Evolutionary conservation across 1,140 invertebrate species (phyloP).

Genomic region (Drosophila dunni): DNA sequence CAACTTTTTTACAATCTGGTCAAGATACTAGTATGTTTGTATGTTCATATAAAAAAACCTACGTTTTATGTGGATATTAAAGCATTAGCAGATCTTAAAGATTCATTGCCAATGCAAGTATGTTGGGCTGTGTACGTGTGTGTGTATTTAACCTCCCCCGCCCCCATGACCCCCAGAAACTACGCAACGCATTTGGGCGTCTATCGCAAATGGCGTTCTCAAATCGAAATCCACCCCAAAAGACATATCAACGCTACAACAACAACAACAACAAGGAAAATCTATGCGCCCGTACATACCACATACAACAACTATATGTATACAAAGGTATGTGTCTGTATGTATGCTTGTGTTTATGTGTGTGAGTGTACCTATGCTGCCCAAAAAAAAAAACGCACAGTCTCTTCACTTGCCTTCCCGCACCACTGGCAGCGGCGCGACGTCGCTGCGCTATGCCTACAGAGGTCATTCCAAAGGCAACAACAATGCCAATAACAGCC

Average conservation of each 20-base stretch:
- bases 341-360: background rate
- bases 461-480: slow-evolving; percentile 84
- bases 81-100: background rate
- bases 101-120: background rate
- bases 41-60: background rate
- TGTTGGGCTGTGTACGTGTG: background rate
- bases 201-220: slow-evolving; percentile 59
- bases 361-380: slow-evolving; percentile 22
- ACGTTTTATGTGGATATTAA: background rate
- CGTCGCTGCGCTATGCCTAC: slow-evolving; percentile 64
- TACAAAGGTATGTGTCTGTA: background rate
- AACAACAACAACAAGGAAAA: slow-evolving; percentile 56
- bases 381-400: slow-evolving; percentile 30
- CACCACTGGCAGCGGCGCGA: slow-evolving; percentile 14
- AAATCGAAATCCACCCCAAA: slow-evolving; percentile 71
- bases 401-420: slow-evolving; percentile 1
- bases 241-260: slow-evolving; percentile 12
- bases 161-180: slow-evolving; percentile 42
- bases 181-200: slow-evolving; percentile 62
- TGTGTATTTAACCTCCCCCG: slow-evolving; percentile 11
- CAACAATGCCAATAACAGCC: slow-evolving; percentile 71
- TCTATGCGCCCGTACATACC: slow-evolving; percentile 47
- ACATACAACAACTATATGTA: slow-evolving; percentile 5
- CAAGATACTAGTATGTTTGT: too few species aligned
- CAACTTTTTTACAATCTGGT: slow-evolving; percentile 8